Conservation (phyloP, 2,113 vertebrate genomes). For the Cynopterus brachyotis region DNA sequence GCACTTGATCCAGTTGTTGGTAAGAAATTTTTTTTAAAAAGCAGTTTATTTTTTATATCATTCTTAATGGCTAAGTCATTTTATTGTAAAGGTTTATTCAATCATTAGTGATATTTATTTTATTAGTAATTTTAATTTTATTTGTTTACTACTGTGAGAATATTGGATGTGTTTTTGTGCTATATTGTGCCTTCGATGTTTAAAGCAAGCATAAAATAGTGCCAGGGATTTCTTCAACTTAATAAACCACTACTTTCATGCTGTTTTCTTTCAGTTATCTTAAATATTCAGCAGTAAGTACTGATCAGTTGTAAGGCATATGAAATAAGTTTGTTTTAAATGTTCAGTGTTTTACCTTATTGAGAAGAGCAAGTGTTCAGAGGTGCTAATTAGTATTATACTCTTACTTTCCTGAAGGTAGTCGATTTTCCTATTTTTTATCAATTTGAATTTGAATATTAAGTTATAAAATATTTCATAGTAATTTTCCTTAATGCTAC, state of each 20-base stretch:
- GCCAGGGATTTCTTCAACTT: not conserved
- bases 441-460: not conserved
- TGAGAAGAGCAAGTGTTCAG: not conserved
- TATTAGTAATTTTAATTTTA: slow-evolving; percentile 1
- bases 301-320: not conserved
- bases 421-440: not conserved
- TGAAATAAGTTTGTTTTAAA: not conserved
- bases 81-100: slow-evolving; percentile 70
- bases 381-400: not conserved
- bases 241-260: not conserved
- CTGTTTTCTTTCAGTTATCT: not conserved
- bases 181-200: not conserved
- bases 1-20: slow-evolving; percentile 81
- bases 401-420: not conserved
- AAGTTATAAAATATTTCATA: slow-evolving; percentile 8
- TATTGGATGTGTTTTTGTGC: not conserved
- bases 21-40: slow-evolving; percentile 78
- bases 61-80: slow-evolving; percentile 65
- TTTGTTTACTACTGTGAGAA: not conserved
- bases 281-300: not conserved
- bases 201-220: slow-evolving; percentile 22
- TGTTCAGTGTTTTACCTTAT: not conserved
- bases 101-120: slow-evolving; percentile 57
- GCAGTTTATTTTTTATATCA: not conserved
- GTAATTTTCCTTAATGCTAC: not conserved